Base-by-base conservation (phyloP, 35 echinoderm and acorn worm genomes). In the Eucidaris tribuloides region DNA sequence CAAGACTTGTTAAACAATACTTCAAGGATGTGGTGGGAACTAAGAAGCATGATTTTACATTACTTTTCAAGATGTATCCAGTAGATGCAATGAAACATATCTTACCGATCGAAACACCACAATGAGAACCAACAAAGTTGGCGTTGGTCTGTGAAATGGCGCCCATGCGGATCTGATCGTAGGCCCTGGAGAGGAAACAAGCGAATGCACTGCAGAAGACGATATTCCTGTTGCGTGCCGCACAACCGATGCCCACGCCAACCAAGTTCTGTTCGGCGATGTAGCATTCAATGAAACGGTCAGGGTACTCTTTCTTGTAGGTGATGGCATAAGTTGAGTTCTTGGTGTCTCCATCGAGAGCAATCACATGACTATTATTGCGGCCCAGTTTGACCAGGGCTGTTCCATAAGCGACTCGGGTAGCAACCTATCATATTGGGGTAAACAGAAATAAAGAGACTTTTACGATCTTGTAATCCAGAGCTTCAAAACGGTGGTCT, bases 261-360 rank as follows among this genome's bases (percentile, higher is more conserved):
- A 84, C 90, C 34, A 99, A 77, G 78, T 99, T 99, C 56, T 99
- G 96, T 81, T 99, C 96, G 31, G 96, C 96, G 24, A 99, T 99
- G 80, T 89, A 99, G 82, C 96, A 99, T 79, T 99, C 96, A 7
- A 99, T 59, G 23, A 93, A 99, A 17, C 87, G 77, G 62, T 99
- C 90, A 11, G 86, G 82, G 76, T 74, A 78, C 18, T 86, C 96
- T 36, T 99, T 86, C 14, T 54, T 43, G 80, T 89, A 99, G 57
- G 79, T 93, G 7, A 83, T 66, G 5, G 96, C 91, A 65, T 86
- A 92, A 37, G 96, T 99, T 1, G 96, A 99, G 87, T 99, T 99
- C 83, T 99, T 99, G 63, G 91, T 99, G 79, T 99, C 96, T 19
- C 90, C 91, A 55, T 99, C 96, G 0, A 99, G 31, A 44, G 90